Evolutionary conservation across 2,113 vertebrate genomes (phyloP), one percentile per base, ranked within the genome.

Genomic region (Elgaria multicarinata): DNA sequence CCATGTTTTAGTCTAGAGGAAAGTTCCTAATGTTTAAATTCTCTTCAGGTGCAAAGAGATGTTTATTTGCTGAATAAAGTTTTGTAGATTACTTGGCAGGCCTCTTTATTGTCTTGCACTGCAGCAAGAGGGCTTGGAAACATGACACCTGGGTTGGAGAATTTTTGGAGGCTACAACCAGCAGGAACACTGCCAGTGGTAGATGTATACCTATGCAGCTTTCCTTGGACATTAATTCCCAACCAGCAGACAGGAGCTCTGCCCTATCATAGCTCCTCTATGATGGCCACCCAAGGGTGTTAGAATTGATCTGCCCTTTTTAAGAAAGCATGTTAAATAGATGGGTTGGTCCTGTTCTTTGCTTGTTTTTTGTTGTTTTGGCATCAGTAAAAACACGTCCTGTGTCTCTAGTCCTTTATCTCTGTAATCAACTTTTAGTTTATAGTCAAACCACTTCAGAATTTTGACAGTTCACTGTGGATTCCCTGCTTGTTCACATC

Each of bases 351-450:
- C 66, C 33, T 36, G n/a, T 28, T 42, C n/a, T 85, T 12, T 26
- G 42, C n/a, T 8, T 26, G n/a, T n/a, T n/a, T n/a, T n/a, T n/a
- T n/a, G n/a, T n/a, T n/a, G n/a, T n/a, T n/a, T n/a, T n/a, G 33
- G 33, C 53, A 82, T 24, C 76, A 62, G n/a, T 36, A 75, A 86
- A 64, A 75, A 62, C 76, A 74, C 33, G 74, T 62, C 16, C 2
- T 44, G 39, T 50, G 42, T 16, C 16, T 39, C 42, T 62, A 22
- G 16, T 22, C 28, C 33, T 94, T 96, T 91, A 93, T 89, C 90
- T 69, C 39, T 75, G 0, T 78, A 91, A 92, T 92, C 92, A 92
- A 94, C 93, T 90, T 92, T 76, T 64, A 69, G 66, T 7, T 91
- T 93, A 83, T 66, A 64, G 66, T 89, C 75, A 85, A 92, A 77